These are phyloP conservation scores for Pyrrhosoma nymphula DNA, from an alignment of 2,888 invertebrate genomes.

Conservation along the genomic window DNA sequence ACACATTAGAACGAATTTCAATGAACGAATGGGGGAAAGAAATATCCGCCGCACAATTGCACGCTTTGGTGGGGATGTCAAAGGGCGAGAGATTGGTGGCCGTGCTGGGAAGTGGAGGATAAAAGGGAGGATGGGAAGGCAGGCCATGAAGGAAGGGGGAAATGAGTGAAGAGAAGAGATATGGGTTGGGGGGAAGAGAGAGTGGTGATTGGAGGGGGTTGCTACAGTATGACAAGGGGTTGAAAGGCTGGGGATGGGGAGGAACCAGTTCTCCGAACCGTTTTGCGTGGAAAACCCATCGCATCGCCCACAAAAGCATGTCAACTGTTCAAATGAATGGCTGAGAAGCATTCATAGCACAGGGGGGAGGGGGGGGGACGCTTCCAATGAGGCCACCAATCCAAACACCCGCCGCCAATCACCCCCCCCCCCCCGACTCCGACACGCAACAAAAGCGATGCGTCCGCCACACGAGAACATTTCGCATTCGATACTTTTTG, in stretches of 20 bases:
- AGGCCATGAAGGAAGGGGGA: no score
- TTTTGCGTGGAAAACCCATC: constrained; percentile 42
- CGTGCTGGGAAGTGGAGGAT: not conserved
- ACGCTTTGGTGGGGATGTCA: not conserved
- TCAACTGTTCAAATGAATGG: constrained; percentile 60
- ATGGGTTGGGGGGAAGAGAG: not conserved
- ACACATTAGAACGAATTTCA: no score
- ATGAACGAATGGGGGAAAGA: not conserved
- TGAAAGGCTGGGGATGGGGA: constrained; percentile 45
- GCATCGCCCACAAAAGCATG: constrained; percentile 50
- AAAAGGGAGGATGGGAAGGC: no score
- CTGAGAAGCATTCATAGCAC: constrained; percentile 12
- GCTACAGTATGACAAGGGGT: constrained; percentile 55
- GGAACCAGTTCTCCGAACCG: not conserved
- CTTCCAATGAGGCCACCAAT: not conserved
- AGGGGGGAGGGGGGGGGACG: not conserved
- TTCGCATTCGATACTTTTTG: not conserved
- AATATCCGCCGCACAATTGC: no score
- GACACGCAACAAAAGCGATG: not conserved
- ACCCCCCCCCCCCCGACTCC: not conserved
- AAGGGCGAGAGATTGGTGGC: not conserved
- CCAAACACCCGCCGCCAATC: not conserved
- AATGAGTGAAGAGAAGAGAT: constrained; percentile 42
- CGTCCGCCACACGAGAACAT: not conserved
- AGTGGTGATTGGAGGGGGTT: constrained; percentile 68